These are phyloP conservation scores for Cyanocitta stelleri DNA, from an alignment of 2,113 vertebrate genomes.

Conservation along the genomic window DNA sequence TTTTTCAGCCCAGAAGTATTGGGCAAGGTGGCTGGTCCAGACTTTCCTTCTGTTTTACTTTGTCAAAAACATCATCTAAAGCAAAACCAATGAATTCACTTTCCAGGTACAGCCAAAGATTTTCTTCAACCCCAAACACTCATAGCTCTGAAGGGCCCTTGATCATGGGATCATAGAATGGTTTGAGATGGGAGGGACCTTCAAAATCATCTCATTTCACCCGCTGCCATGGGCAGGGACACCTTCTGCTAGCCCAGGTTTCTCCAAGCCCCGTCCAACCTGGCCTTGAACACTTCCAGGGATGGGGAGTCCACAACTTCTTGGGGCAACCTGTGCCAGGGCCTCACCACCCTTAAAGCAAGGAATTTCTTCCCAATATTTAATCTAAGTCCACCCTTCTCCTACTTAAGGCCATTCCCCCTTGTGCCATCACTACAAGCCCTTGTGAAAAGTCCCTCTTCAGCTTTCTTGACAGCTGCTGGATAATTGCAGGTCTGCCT, in stretches of 20 bases:
- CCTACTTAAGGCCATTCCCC: background rate
- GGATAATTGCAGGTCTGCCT: background rate
- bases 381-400: background rate
- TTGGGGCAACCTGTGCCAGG: background rate
- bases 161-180: background rate
- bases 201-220: background rate
- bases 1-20: background rate
- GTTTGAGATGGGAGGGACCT: background rate
- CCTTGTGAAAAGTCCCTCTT: background rate
- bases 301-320: background rate
- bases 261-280: background rate
- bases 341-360: background rate
- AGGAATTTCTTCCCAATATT: background rate
- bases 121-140: background rate
- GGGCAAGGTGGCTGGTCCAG: background rate
- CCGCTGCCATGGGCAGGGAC: background rate
- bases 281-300: background rate
- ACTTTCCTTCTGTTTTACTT: background rate
- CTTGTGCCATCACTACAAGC: background rate
- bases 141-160: background rate
- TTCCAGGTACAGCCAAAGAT: background rate
- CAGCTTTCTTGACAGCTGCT: background rate
- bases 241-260: background rate
- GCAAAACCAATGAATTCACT: fast-evolving
- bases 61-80: background rate